phyloP scores from a whole-genome alignment of 2,888 invertebrate species.

The Idaea biselata region DNA sequence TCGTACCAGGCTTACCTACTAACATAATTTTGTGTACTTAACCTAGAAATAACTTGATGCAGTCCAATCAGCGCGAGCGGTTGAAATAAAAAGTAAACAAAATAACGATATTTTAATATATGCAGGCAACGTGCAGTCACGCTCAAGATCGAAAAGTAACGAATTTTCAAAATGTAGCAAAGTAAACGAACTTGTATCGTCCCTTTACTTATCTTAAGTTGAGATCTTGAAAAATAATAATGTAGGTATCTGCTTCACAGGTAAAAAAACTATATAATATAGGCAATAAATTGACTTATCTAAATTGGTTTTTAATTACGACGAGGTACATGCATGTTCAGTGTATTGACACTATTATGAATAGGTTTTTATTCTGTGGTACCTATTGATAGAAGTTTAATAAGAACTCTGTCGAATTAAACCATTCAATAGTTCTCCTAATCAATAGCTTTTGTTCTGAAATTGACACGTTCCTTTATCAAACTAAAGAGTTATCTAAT shows the following conservation, averaged over 20 bases:
- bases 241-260: neutral
- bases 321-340: neutral
- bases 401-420: neutral
- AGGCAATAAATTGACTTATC: neutral
- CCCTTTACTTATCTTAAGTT: neutral
- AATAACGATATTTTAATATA: slow-evolving; percentile 21
- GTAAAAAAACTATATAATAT: neutral
- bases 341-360: neutral
- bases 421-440: neutral
- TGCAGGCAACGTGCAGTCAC: slow-evolving; percentile 17
- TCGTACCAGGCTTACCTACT: slow-evolving; percentile 13
- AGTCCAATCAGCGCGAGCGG: slow-evolving; percentile 25
- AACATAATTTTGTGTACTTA: slow-evolving; percentile 26
- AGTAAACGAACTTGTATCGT: neutral
- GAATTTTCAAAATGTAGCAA: neutral
- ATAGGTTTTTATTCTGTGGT: neutral
- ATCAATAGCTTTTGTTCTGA: neutral
- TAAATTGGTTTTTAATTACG: neutral
- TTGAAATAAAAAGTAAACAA: slow-evolving; percentile 21
- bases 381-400: neutral
- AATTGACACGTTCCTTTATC: slow-evolving; percentile 1
- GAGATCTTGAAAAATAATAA: neutral
- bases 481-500: slow-evolving; percentile 5
- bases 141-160: slow-evolving; percentile 22
- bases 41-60: slow-evolving; percentile 29